phyloP scores from a whole-genome alignment of 2,888 invertebrate genomes.

The Fragum whitleyi region DNA sequence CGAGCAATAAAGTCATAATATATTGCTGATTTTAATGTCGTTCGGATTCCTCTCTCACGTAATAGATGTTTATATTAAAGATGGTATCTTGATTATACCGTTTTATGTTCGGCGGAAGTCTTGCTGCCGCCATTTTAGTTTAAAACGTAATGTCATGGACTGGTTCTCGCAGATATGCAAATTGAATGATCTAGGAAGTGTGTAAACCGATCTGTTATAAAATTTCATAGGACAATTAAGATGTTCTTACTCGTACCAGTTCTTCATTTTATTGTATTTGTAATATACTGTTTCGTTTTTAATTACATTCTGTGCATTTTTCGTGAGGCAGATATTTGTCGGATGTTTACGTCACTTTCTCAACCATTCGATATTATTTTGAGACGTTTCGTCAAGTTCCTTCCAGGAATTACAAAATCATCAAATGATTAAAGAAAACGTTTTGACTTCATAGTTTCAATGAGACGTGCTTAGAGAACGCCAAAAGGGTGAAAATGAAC shows the following conservation, averaged over 20 bases:
- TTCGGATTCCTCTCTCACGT: background rate
- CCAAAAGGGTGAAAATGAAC: too few relatives aligned
- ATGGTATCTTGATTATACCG: constrained; percentile 12
- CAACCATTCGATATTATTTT: too few relatives aligned
- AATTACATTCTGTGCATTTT: too few relatives aligned
- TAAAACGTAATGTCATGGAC: background rate
- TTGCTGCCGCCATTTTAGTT: constrained; percentile 5
- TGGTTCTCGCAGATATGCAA: background rate
- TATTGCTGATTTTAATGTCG: constrained; percentile 8
- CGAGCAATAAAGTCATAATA: background rate
- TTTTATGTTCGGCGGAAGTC: background rate
- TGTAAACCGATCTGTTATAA: background rate
- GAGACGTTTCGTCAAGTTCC: too few relatives aligned
- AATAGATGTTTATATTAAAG: constrained; percentile 21
- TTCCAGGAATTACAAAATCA: too few relatives aligned
- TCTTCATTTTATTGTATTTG: too few relatives aligned
- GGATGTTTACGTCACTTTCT: too few relatives aligned
- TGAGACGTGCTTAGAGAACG: too few relatives aligned
- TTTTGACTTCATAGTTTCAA: too few relatives aligned
- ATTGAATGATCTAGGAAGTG: background rate
- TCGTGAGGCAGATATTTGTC: too few relatives aligned
- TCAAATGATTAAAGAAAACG: too few relatives aligned
- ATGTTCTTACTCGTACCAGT: background rate
- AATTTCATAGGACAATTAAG: background rate
- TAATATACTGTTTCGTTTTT: too few relatives aligned